Evolutionary conservation across 2,113 vertebrate species (phyloP).

Genomic region (Clarias batrachus): DNA sequence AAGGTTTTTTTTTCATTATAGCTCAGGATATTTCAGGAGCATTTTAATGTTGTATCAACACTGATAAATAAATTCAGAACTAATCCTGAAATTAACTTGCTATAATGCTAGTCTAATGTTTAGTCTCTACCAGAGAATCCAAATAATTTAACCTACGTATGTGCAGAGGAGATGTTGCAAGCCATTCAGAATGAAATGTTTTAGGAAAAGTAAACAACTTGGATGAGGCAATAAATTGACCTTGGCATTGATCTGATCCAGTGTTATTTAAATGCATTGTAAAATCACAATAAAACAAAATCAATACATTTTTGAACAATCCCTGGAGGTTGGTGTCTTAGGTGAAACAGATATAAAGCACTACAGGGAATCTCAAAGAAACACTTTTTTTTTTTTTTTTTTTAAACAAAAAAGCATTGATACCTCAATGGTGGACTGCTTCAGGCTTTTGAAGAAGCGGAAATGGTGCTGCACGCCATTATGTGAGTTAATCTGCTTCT

Average conservation of each 20-base stretch:
- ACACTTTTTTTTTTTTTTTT: background rate
- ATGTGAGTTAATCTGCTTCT: slow-evolving; percentile 56
- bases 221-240: background rate
- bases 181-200: background rate
- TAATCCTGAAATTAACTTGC: background rate
- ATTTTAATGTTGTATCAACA: no score
- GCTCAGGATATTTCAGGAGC: no score
- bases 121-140: background rate
- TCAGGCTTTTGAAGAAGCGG: slow-evolving; percentile 61
- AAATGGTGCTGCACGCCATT: slow-evolving; percentile 61
- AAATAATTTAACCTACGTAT: background rate
- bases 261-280: background rate
- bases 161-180: background rate
- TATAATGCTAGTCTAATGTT: background rate
- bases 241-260: background rate
- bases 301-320: background rate
- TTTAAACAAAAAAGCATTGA: background rate
- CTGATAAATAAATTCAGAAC: no score
- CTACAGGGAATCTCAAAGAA: background rate
- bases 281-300: background rate
- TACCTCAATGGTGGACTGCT: slow-evolving; percentile 62
- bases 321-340: background rate
- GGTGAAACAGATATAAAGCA: background rate
- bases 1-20: no score
- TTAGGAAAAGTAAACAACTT: background rate